Evolutionary conservation across 2,797 vertebrate genomes (phyloP), one percentile per base, ranked within the genome.

Genomic region (Falco rusticolus): DNA sequence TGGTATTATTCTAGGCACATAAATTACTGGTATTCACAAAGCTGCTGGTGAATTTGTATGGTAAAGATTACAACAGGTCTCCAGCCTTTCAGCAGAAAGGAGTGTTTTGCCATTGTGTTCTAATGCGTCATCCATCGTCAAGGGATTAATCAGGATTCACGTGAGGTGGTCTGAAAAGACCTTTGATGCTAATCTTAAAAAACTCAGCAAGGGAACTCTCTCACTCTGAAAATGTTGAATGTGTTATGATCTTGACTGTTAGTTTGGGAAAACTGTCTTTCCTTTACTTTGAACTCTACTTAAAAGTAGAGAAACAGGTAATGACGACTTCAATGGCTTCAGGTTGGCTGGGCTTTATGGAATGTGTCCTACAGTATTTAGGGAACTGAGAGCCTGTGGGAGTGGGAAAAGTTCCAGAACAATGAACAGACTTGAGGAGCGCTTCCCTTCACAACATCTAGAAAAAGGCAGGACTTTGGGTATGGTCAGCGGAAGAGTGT

Each of bases 91-190:
- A 75, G 90, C 72, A 90, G 90, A 77, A 69, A 59, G 86, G 76
- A 76, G 68, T 65, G 60, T 81, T 93, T 69, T 88, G 80, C 74
- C 59, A 57, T 87, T 94, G 89, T 93, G 50, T 83, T 93, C 29
- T 78, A 74, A 31, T 56, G 63, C 2, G 4, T 89, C 84, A 83
- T 72, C 81, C 78, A 53, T 90, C 94, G 79, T 84, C 84, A 45
- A 82, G 78, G 75, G 51, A 84, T 92, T 96, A 90, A 90, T 87
- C 86, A 77, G 60, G 21, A 39, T 89, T 93, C 53, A 45, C 3
- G 6, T 89, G 92, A 94, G 87, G 84, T 92, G 89, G n/a, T 92
- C 84, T 94, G 69, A 75, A 89, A 89, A 96, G 87, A 60, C 64
- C 51, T 95, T 85, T 89, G 84, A 72, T 93, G 75, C 50, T 80